These are phyloP conservation scores for Pogonophryne albipinna DNA, from an alignment of 2,797 vertebrate species.

Conservation along the genomic window DNA sequence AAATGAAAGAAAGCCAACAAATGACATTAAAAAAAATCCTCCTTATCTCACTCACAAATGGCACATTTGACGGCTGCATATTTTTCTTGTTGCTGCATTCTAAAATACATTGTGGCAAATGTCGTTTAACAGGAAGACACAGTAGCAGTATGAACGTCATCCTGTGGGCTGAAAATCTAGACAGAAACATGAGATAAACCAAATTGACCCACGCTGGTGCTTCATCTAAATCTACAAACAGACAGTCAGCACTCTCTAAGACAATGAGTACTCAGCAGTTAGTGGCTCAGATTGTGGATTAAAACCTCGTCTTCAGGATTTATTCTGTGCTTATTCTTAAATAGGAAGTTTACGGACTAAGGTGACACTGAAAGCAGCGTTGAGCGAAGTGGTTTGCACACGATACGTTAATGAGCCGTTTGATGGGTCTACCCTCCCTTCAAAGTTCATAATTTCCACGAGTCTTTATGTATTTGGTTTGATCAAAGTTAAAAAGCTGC, in stretches of 20 bases:
- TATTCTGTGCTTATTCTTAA: not conserved
- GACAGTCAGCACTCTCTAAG: not conserved
- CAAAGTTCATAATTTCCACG: conserved; percentile 45
- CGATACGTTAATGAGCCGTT: not conserved
- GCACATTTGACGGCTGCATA: conserved; percentile 19
- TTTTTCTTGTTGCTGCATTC: conserved; percentile 25
- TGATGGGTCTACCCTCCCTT: conserved; percentile 46
- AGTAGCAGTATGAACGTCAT: conserved; percentile 14
- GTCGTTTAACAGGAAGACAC: conserved; percentile 13
- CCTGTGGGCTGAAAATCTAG: conserved; percentile 1
- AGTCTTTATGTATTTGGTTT: conserved; percentile 61
- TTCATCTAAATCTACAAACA: conserved; percentile 26
- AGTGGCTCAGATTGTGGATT: conserved; percentile 6
- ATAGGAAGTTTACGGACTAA: not conserved
- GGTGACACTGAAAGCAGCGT: not conserved
- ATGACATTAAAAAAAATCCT: not conserved
- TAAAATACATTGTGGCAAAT: conserved; percentile 17
- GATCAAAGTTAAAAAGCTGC: conserved; percentile 38
- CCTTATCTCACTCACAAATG: not conserved
- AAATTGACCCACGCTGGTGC: not conserved
- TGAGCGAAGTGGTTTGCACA: conserved; percentile 18
- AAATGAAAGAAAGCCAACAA: conserved; percentile 7
- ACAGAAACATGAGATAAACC: conserved; percentile 6
- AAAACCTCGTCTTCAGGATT: conserved; percentile 32
- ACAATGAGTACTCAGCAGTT: conserved; percentile 5